These are phyloP conservation scores for Nebria salina DNA, from an alignment of 2,888 invertebrate species.

Conservation along the genomic window DNA sequence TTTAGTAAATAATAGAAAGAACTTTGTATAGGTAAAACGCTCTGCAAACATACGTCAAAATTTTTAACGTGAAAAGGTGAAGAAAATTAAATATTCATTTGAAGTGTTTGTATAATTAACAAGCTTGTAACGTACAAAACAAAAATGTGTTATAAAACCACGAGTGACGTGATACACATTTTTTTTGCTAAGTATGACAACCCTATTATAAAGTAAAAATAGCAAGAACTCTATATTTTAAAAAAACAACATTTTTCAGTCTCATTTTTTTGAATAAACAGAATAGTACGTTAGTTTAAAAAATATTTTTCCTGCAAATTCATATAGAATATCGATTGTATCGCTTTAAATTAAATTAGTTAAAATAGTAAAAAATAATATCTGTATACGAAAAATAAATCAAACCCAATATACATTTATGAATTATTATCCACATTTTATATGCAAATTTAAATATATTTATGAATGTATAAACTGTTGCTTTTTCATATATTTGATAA, in stretches of 20 bases:
- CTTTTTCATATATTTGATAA: not conserved
- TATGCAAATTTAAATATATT: not conserved
- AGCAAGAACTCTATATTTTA: too few species aligned
- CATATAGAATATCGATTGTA: too few species aligned
- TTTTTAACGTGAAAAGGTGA: not conserved
- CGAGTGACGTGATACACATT: not conserved
- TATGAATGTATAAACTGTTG: not conserved
- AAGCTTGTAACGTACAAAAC: not conserved
- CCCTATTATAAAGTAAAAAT: not conserved
- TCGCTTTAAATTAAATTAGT: too few species aligned
- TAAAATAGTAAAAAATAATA: too few species aligned
- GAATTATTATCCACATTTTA: not conserved
- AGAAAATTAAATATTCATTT: constrained; percentile 1
- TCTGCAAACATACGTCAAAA: not conserved
- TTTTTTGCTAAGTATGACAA: not conserved
- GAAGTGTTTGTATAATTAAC: not conserved
- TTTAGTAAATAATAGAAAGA: not conserved
- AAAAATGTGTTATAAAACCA: not conserved
- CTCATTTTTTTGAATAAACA: too few species aligned
- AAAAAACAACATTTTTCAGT: too few species aligned
- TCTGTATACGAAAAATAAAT: too few species aligned
- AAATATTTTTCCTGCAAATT: too few species aligned
- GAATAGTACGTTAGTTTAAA: too few species aligned
- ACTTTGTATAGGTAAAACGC: not conserved
- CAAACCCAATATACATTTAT: not conserved